Evolutionary conservation across 2,113 vertebrate species (phyloP).

Genomic region (Emydocephalus ijimae): DNA sequence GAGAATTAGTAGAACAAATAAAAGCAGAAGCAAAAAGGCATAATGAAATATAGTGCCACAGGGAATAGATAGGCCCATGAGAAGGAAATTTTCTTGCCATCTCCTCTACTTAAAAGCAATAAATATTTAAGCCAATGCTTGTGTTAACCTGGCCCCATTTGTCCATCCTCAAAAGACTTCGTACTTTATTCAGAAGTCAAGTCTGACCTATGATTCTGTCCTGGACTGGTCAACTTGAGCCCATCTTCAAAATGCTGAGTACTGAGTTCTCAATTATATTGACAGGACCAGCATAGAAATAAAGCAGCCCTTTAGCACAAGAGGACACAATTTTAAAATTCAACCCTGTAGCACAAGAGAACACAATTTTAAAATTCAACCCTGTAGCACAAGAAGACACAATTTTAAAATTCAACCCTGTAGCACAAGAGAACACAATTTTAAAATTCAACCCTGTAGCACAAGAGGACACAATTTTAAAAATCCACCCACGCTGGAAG

Average conservation of each 20-base stretch:
- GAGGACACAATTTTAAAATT: too few relatives aligned
- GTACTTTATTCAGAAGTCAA: background rate
- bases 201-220: background rate
- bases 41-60: background rate
- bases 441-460: too few relatives aligned
- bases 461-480: too few relatives aligned
- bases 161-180: background rate
- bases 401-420: background rate
- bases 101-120: background rate
- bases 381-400: too few relatives aligned
- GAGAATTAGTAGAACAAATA: background rate
- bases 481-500: background rate
- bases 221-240: background rate
- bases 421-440: background rate
- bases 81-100: background rate
- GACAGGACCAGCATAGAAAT: background rate
- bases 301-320: background rate
- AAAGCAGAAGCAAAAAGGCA: background rate
- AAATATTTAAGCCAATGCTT: background rate
- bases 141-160: background rate
- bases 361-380: too few relatives aligned
- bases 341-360: too few relatives aligned
- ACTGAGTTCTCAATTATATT: background rate
- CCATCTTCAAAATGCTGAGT: background rate
- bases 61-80: background rate